These are phyloP conservation scores for Actinia tenebrosa DNA, from an alignment of 64 coral and sea anemone genomes.

Conservation along the genomic window DNA sequence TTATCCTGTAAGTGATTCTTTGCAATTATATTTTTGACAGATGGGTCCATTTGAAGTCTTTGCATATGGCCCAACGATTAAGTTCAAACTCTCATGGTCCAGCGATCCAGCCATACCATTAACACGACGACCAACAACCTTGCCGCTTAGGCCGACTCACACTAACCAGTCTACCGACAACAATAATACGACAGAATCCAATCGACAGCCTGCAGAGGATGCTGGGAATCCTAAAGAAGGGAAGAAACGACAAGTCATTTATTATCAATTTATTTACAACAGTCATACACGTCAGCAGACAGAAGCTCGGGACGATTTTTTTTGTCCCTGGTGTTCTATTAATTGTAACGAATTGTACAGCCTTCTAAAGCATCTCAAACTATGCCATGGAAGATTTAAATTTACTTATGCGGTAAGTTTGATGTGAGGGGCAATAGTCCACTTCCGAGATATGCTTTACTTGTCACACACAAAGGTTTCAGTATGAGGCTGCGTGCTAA, in stretches of 20 bases:
- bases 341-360: conserved; percentile 87
- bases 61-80: conserved; percentile 93
- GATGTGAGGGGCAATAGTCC: not conserved
- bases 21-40: conserved; percentile 26
- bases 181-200: conserved; percentile 31
- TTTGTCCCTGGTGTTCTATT: conserved; percentile 94
- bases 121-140: conserved; percentile 40
- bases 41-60: conserved; percentile 96
- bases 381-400: conserved; percentile 83
- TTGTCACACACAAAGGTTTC: too few species aligned
- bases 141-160: conserved; percentile 31
- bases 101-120: conserved; percentile 52
- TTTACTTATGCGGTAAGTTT: conserved; percentile 96
- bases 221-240: conserved; percentile 40
- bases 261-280: conserved; percentile 99
- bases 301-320: conserved; percentile 85
- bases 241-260: conserved; percentile 79
- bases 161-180: conserved; percentile 22
- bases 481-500: too few species aligned
- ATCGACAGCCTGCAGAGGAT: conserved; percentile 21
- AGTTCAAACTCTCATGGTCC: conserved; percentile 90
- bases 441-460: too few species aligned
- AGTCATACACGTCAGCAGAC: conserved; percentile 95
- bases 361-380: conserved; percentile 90
- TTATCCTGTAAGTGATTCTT: too few species aligned